Evolutionary conservation across 2,888 invertebrate genomes (phyloP), one percentile per base, ranked within the genome.

Genomic region (Drosophila eohydei): DNA sequence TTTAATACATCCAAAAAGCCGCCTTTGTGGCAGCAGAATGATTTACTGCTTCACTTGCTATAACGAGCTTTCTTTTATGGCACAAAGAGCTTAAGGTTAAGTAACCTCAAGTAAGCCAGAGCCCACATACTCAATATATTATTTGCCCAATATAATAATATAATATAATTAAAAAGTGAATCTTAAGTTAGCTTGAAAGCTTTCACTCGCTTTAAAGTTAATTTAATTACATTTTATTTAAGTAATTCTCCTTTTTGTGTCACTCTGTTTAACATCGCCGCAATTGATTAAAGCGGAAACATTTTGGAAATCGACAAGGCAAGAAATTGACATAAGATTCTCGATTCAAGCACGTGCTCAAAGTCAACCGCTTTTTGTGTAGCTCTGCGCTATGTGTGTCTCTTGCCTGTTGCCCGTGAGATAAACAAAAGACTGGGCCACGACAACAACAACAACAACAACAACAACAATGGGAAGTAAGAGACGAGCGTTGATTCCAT

Each of bases 341-440:
- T 83, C 78, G 75, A 73, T 50, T 57, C 28, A 32, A 46, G 63
- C 69, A 66, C 69, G 60, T 58, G 62, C 62, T 81, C 72, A 80
- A 75, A 83, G 76, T 63, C 62, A 81, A 78, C 74, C 14, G 61
- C 61, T 73, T 74, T 70, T 61, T 38, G 12, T 55, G 16, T 11
- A 1, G 48, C 48, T 48, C 11, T 4, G n/a, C 46, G 8, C 34
- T 8, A 6, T 34, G 30, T 30, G 30, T 8, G n/a, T 11, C 16
- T 63, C 50, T 63, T 14, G 38, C 38, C 48, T 26, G 21, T 21
- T 38, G 9, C 11, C n/a, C 28, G 14, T 11, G 34, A 54, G 11
- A 50, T 46, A 61, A 65, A 56, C 60, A 68, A 61, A 73, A 66
- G 71, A 79, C 70, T 82, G 62, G 43, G 68, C 66, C 64, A 75